Evolutionary conservation across 2,888 invertebrate species (phyloP), one percentile per base, ranked within the genome.

Genomic region (Xestia c-nigrum): DNA sequence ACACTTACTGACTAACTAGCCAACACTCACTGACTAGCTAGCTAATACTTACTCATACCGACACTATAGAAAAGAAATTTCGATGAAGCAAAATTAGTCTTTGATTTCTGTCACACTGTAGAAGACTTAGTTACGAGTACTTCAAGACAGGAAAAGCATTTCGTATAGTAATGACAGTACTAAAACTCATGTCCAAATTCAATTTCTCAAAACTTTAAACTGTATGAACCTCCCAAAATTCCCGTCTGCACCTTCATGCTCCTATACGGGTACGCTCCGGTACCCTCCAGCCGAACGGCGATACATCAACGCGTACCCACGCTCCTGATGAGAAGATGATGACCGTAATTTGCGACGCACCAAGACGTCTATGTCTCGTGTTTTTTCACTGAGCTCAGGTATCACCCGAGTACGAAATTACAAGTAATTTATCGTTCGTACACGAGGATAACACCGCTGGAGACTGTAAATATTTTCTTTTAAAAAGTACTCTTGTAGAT

Each of bases 321-420:
- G 94, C 91, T 93, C 90, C 94, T 96, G 96, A 96, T 96, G 96
- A 96, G 96, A 96, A 96, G 96, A 96, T 96, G 96, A 96, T 96
- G 96, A 96, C 95, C 91, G 95, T 96, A 95, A 96, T 96, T 96
- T 96, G 96, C 96, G 96, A 96, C 96, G 96, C 96, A 95, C 95
- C 96, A 93, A 96, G 96, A 96, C 96, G 96, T 96, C 96, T 96
- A 96, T 96, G 96, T 96, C 95, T 95, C 96, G 94, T 94, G 95
- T 96, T 96, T 96, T 96, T 96, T 96, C 95, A 94, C 95, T 93
- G 94, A 91, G 94, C 95, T 94, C 96, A 96, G 96, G 96, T 96
- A 96, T 96, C 96, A 96, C 94, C 94, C 94, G 92, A 93, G 95
- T 94, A 95, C 96, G 92, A 96, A 96, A 96, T 96, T 96, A 96